A percentile compares a stretch with the other conserved stretches of the same genome.
Evolutionary conservation across 2,888 invertebrate species (phyloP).

Genomic region (Meandrusa payeni): DNA sequence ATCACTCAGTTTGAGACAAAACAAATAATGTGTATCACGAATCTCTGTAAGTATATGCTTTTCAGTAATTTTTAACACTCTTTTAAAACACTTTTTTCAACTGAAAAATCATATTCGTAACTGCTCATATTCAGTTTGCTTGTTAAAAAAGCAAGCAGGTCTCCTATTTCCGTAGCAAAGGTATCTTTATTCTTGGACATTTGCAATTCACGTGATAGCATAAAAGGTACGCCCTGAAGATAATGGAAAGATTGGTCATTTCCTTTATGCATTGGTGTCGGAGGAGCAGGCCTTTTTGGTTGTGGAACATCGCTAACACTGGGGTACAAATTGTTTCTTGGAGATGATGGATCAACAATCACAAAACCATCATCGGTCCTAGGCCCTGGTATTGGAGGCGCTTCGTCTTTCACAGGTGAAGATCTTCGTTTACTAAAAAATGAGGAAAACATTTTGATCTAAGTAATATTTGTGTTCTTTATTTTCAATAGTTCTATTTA

Average conservation of each 20-base stretch:
- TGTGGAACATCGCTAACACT: slow-evolving; percentile 47
- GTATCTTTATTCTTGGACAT: slow-evolving; percentile 69
- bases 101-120: slow-evolving; percentile 74
- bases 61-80: too few species aligned
- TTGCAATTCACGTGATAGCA: slow-evolving; percentile 68
- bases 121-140: slow-evolving; percentile 63
- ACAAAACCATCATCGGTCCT: slow-evolving; percentile 64
- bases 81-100: slow-evolving; percentile 77
- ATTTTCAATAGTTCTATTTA: too few species aligned
- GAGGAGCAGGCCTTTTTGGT: slow-evolving; percentile 57
- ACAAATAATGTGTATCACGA: not conserved
- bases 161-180: slow-evolving; percentile 70
- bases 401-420: slow-evolving; percentile 69
- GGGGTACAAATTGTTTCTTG: slow-evolving; percentile 56
- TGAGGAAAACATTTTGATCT: slow-evolving; percentile 63
- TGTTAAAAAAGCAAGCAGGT: slow-evolving; percentile 74
- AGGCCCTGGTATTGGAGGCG: slow-evolving; percentile 69
- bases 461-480: too few species aligned
- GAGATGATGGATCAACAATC: slow-evolving; percentile 52
- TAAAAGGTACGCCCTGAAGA: slow-evolving; percentile 79
- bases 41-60: too few species aligned
- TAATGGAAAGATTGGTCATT: slow-evolving; percentile 65
- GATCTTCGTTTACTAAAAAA: slow-evolving; percentile 70
- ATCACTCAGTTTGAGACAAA: slow-evolving; percentile 7
- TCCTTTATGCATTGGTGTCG: slow-evolving; percentile 41